phyloP scores from a whole-genome alignment of 2,113 vertebrate genomes.

The Rattus norvegicus region DNA sequence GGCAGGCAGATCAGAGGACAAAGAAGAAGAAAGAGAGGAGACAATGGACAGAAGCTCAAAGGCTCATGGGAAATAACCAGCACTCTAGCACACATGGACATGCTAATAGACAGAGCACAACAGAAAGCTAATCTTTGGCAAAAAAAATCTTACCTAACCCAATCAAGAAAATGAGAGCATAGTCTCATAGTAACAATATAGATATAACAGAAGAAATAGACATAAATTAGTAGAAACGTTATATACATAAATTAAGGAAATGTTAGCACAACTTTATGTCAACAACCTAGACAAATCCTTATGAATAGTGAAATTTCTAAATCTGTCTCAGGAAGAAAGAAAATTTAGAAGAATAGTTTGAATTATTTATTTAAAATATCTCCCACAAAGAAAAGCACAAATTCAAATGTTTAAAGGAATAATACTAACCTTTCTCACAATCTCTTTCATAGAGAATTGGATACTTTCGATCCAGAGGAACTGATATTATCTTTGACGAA shows the following conservation, averaged over 20 bases:
- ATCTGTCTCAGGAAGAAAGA: background rate
- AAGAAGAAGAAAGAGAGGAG: background rate
- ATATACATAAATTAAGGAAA: background rate
- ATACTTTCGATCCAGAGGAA: background rate
- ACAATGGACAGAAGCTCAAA: background rate
- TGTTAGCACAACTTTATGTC: background rate
- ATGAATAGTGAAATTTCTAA: background rate
- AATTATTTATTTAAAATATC: slow-evolving; percentile 27
- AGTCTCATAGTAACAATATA: background rate
- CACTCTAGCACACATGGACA: background rate
- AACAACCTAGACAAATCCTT: slow-evolving; percentile 4
- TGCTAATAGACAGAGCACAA: background rate
- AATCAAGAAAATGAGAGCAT: background rate
- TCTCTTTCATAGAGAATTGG: background rate
- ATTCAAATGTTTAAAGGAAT: background rate
- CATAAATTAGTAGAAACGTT: background rate
- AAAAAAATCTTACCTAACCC: background rate
- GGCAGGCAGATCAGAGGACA: background rate
- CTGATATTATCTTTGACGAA: background rate
- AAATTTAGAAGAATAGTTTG: background rate
- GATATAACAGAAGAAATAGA: background rate
- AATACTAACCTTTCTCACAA: background rate
- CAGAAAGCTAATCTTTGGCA: background rate
- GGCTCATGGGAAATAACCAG: background rate
- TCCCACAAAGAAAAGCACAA: slow-evolving; percentile 15